These are phyloP conservation scores for Sander lucioperca DNA, from an alignment of 2,113 vertebrate species.

Conservation along the genomic window DNA sequence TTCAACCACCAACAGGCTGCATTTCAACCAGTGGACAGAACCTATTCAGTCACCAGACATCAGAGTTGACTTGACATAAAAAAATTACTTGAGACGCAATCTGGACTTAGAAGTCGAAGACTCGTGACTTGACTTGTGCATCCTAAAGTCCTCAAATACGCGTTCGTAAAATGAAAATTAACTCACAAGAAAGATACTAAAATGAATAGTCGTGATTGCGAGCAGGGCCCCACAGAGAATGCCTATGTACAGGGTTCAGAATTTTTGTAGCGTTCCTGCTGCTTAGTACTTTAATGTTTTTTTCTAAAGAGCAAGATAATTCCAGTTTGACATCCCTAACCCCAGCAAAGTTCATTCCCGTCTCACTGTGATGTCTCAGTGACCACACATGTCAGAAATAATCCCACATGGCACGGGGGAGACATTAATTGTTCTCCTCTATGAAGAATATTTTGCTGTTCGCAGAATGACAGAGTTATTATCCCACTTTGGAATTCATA, in stretches of 20 bases:
- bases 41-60: conserved; percentile 63
- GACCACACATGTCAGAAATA: conserved; percentile 62
- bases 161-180: too few relatives aligned
- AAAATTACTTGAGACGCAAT: too few relatives aligned
- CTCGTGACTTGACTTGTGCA: too few relatives aligned
- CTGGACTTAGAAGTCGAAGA: too few relatives aligned
- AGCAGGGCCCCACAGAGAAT: too few relatives aligned
- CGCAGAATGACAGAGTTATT: conserved; percentile 37
- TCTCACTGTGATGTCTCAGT: conserved; percentile 38
- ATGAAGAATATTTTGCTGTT: conserved; percentile 36
- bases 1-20: conserved; percentile 67
- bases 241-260: too few relatives aligned
- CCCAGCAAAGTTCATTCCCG: conserved; percentile 13
- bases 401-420: conserved; percentile 40
- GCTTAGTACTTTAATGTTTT: conserved; percentile 21
- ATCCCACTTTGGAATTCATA: conserved; percentile 18
- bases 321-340: conserved; percentile 30
- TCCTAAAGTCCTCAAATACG: too few relatives aligned
- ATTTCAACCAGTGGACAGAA: conserved; percentile 70
- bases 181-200: too few relatives aligned
- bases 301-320: conserved; percentile 7
- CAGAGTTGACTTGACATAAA: too few relatives aligned
- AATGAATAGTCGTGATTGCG: too few relatives aligned
- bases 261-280: not conserved
- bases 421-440: conserved; percentile 28